Evolutionary conservation across 2,113 vertebrate genomes (phyloP).

Genomic region (Ptilonorhynchus violaceus): DNA sequence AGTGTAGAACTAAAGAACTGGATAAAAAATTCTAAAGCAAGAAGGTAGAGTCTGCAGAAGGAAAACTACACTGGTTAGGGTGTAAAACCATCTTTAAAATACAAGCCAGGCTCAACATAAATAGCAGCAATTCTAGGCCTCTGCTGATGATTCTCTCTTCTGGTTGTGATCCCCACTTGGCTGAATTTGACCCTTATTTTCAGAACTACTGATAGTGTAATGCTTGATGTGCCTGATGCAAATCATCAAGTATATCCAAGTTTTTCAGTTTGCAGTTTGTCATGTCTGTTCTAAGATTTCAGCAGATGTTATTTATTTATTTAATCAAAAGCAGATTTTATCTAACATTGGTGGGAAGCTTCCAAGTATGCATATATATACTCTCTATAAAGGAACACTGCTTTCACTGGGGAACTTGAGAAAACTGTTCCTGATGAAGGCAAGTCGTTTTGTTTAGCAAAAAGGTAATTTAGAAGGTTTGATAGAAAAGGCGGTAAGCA

Average conservation of each 20-base stretch:
- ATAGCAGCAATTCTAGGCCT: neutral
- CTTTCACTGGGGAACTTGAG: neutral
- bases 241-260: neutral
- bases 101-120: neutral
- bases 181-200: neutral
- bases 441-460: neutral
- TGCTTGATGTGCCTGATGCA: neutral
- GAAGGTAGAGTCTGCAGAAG: neutral
- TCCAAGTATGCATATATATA: neutral
- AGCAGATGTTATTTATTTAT: slow-evolving; percentile 37
- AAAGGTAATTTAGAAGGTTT: neutral
- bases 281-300: neutral
- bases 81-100: neutral
- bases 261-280: neutral
- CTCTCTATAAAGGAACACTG: neutral
- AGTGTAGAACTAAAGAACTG: neutral
- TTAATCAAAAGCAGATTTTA: slow-evolving; percentile 34
- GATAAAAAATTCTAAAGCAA: neutral
- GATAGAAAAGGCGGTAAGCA: neutral
- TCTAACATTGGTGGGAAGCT: slow-evolving; percentile 53
- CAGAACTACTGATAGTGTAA: neutral
- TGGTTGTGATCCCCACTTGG: neutral
- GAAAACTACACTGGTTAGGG: neutral
- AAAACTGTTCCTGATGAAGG: neutral
- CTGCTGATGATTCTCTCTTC: neutral